Evolutionary conservation across 2,888 invertebrate genomes (phyloP), one percentile per base, ranked within the genome.

Genomic region (Petrolisthes cinctipes): DNA sequence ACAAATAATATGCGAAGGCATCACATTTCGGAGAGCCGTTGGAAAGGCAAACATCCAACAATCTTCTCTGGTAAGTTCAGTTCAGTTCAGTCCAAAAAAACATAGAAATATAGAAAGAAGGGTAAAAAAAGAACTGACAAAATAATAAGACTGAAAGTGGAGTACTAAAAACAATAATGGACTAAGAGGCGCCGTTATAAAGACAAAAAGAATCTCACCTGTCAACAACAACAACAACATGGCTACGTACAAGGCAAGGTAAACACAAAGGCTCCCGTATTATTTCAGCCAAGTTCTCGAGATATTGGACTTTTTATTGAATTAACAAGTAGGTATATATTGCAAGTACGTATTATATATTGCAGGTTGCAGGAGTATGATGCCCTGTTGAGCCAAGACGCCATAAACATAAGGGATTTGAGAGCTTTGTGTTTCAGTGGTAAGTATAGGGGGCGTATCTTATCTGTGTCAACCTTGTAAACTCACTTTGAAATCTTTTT

Each of bases 211-310:
- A 37, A 37, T 37, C 37, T 37, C 37, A 37, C 37, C 37, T 37
- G 37, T 37, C 37, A 37, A 37, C 37, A 37, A 37, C 37, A 37
- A 37, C 37, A 37, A 37, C 37, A 81, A 17, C 87, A 88, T 88
- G 87, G 87, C 87, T 66, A 84, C 87, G 56, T 88, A 88, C 87
- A 88, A 84, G 81, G 87, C 87, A 53, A 88, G 87, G 87, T 88
- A 88, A 88, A 88, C 87, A 88, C 84, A 81, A 75, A 71, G 7
- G 53, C 7, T 73, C 14, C 4, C 20, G 23, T 56, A 68, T 17
- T 37, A 9, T 23, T 9, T 57, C 56, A 23, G 73, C 54, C 4
- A 14, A 79, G 23, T 56, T 57, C n/a, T 73, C 57, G 6, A 11
- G 53, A 23, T 61, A 54, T 66, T 56, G 9, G 61, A n/a, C 7